Conservation (phyloP, 2,888 invertebrate genomes). For the Agrochola lota region DNA sequence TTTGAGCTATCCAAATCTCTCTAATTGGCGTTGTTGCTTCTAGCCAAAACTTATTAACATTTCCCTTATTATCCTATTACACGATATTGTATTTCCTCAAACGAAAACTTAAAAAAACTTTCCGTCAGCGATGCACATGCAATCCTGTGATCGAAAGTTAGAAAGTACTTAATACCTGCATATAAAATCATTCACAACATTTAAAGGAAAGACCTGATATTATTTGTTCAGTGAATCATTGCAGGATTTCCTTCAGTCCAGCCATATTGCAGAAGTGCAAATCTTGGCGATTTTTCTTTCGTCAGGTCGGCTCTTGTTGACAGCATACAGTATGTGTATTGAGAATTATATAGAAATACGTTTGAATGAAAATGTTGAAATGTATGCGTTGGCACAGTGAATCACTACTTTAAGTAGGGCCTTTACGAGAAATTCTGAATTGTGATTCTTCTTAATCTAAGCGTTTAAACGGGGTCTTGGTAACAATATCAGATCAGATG, state of each 20-base stretch:
- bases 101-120: neutral
- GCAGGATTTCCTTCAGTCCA: slow-evolving; percentile 14
- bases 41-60: neutral
- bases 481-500: neutral
- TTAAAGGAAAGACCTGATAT: no score
- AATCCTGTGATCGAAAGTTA: neutral
- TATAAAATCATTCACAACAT: slow-evolving; percentile 9
- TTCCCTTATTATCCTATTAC: neutral
- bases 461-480: neutral
- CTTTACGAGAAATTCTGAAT: neutral
- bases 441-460: neutral
- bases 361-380: slow-evolving; percentile 19
- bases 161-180: slow-evolving; percentile 9
- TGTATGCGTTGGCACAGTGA: slow-evolving; percentile 8
- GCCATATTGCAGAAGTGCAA: slow-evolving; percentile 11
- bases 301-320: slow-evolving; percentile 12
- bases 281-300: slow-evolving; percentile 7
- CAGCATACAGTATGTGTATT: slow-evolving; percentile 8
- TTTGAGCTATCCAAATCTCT: neutral
- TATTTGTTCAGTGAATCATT: slow-evolving; percentile 47
- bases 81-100: neutral
- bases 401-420: slow-evolving; percentile 1
- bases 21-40: no score
- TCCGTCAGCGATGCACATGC: neutral
- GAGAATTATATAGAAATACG: slow-evolving; percentile 3